A percentile compares a stretch with the other conserved stretches of the same genome.
Conservation (phyloP, 2,113 vertebrate genomes). For the Pipra filicauda region DNA sequence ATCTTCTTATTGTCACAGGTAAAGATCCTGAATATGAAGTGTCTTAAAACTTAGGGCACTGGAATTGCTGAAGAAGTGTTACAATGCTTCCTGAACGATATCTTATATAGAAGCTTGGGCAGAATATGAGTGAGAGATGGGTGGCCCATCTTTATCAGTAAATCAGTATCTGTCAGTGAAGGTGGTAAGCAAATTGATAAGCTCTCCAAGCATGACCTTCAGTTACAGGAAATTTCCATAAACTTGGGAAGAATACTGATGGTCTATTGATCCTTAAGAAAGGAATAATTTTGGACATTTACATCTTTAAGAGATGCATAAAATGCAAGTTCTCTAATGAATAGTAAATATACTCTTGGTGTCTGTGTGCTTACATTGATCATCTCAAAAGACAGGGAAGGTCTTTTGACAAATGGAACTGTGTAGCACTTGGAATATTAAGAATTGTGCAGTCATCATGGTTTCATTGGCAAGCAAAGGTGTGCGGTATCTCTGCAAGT, state of each 20-base stretch:
- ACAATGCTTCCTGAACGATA: neutral
- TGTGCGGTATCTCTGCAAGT: neutral
- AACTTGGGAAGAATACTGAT: neutral
- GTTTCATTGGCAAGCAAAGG: neutral
- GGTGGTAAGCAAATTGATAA: fast-evolving
- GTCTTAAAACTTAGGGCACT: neutral
- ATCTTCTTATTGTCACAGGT: neutral
- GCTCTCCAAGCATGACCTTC: neutral
- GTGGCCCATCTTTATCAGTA: neutral
- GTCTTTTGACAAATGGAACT: neutral
- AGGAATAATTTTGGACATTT: neutral
- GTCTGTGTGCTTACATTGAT: neutral
- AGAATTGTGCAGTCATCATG: neutral
- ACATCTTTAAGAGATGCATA: neutral
- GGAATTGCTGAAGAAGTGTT: neutral
- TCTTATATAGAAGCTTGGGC: neutral
- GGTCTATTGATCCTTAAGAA: neutral
- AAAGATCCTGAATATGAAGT: neutral
- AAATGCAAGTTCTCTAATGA: neutral
- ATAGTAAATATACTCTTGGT: neutral
- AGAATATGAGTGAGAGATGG: neutral
- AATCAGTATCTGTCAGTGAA: neutral
- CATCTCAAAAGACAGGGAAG: neutral
- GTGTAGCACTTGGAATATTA: neutral
- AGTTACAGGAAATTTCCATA: neutral